Conservation (phyloP, 2,113 vertebrate species). For the Eudyptes chrysolophus region DNA sequence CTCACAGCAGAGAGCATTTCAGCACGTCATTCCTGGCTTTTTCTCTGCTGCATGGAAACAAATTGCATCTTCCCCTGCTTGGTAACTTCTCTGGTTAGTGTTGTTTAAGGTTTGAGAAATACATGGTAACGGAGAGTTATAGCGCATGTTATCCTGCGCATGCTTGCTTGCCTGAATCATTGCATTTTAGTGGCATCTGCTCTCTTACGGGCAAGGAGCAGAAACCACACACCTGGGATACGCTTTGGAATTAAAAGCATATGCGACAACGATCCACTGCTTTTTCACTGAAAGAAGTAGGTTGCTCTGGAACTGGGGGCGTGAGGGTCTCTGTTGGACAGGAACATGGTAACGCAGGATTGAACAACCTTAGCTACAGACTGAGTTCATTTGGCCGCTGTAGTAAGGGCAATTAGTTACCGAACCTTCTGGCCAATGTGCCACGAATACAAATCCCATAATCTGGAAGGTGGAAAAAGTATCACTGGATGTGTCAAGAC, state of each 20-base stretch:
- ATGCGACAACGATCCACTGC: not conserved
- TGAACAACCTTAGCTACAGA: not conserved
- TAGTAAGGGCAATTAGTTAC: not conserved
- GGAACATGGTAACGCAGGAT: not conserved
- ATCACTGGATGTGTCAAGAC: not conserved
- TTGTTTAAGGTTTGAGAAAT: not conserved
- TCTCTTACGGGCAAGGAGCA: not conserved
- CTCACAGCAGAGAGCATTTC: constrained; percentile 24
- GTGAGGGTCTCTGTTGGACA: not conserved
- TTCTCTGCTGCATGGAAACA: not conserved
- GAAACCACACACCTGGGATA: not conserved
- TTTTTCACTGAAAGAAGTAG: not conserved
- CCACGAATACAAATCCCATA: not conserved
- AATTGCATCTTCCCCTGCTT: not conserved
- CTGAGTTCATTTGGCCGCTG: not conserved
- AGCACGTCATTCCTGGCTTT: not conserved
- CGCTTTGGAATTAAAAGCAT: not conserved
- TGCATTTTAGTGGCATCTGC: not conserved
- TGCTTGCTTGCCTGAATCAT: not conserved
- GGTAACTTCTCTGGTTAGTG: not conserved
- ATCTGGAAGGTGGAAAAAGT: not conserved
- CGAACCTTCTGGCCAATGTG: not conserved
- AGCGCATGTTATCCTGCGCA: not conserved
- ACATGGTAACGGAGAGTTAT: not conserved
- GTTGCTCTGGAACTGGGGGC: not conserved